phyloP scores from a whole-genome alignment of 1,140 invertebrate species.

The Drosophila hydei region DNA sequence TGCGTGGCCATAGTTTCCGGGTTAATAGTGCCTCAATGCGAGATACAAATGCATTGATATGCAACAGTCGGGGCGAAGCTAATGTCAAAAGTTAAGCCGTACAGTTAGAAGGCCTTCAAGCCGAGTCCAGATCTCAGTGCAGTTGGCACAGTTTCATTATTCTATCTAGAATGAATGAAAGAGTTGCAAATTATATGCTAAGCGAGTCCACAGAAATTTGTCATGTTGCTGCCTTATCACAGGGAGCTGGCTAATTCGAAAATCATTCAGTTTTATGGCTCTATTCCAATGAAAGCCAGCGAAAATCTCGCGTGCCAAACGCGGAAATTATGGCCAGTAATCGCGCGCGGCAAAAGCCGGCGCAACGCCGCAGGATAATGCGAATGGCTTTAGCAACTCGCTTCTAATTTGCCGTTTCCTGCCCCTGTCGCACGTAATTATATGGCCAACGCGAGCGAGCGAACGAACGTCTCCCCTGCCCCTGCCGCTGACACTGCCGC shows the following conservation, averaged over 20 bases:
- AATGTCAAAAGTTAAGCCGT: constrained; percentile 77
- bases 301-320: constrained; percentile 57
- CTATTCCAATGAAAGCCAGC: constrained; percentile 57
- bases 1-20: constrained; percentile 61
- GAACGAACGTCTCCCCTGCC: no score
- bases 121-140: background rate
- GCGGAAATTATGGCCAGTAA: constrained; percentile 63
- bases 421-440: constrained; percentile 68
- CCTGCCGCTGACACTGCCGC: constrained; percentile 1
- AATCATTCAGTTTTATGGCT: constrained; percentile 74
- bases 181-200: no score
- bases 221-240: constrained; percentile 53
- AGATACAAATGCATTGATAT: constrained; percentile 58
- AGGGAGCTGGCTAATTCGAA: constrained; percentile 55
- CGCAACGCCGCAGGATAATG: constrained; percentile 66
- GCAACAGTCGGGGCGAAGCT: constrained; percentile 27
- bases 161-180: no score
- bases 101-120: background rate
- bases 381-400: constrained; percentile 35
- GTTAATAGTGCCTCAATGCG: constrained; percentile 63
- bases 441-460: constrained; percentile 19
- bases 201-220: constrained; percentile 34
- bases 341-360: constrained; percentile 37
- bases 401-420: constrained; percentile 76
- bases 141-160: background rate